phyloP scores from a whole-genome alignment of 2,113 vertebrate species.

The Galbula dea region DNA sequence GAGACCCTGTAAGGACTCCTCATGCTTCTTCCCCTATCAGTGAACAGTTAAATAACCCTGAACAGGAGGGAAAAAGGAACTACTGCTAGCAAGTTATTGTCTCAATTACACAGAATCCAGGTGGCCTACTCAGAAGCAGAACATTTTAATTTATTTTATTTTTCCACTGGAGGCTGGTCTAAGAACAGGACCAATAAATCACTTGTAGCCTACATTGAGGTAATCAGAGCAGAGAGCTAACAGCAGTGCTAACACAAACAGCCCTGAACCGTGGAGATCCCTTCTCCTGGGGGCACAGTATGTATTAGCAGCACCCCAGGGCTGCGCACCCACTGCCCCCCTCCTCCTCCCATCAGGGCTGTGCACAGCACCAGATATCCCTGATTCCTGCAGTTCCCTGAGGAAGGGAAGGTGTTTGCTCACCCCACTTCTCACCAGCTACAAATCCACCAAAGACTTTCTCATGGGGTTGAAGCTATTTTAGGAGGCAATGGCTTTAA shows the following conservation, averaged over 20 bases:
- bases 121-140: not conserved
- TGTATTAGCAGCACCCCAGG: not conserved
- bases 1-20: not conserved
- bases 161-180: fast-evolving
- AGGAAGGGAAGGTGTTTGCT: not conserved
- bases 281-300: not conserved
- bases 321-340: fast-evolving
- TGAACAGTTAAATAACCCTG: fast-evolving
- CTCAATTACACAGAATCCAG: not conserved
- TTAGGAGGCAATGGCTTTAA: not conserved
- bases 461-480: not conserved
- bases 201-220: not conserved
- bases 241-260: fast-evolving
- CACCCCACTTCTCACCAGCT: not conserved
- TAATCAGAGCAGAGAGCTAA: not conserved
- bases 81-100: not conserved
- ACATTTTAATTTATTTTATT: not conserved
- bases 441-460: not conserved
- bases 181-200: not conserved
- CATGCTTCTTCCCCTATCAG: not conserved
- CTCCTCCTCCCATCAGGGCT: too few species aligned
- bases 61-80: not conserved
- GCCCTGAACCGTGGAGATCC: fast-evolving
- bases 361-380: fast-evolving
- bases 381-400: not conserved